phyloP scores from a whole-genome alignment of 2,797 vertebrate genomes.

The Pangasius larnaudii region DNA sequence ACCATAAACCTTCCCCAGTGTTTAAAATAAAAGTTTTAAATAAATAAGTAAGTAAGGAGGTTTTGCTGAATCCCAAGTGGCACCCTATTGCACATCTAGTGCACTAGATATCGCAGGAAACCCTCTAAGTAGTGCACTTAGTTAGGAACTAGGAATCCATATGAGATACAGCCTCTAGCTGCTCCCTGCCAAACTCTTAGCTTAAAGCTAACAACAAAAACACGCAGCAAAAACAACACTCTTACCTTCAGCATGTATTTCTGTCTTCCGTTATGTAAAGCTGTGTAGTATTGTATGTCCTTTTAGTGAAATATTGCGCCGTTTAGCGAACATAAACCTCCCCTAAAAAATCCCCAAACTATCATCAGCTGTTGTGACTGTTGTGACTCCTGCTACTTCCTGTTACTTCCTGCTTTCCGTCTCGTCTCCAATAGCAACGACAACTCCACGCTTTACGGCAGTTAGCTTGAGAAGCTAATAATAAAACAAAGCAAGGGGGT shows the following conservation, averaged over 20 bases:
- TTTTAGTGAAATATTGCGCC: background rate
- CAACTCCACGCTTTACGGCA: slow-evolving; percentile 72
- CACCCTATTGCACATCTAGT: background rate
- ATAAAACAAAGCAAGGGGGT: background rate
- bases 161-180: background rate
- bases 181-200: background rate
- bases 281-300: too few relatives aligned
- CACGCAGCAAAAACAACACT: background rate
- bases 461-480: background rate
- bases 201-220: background rate
- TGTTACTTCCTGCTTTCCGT: slow-evolving; percentile 72
- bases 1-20: too few relatives aligned
- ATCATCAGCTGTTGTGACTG: slow-evolving; percentile 9
- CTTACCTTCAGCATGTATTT: slow-evolving; percentile 4
- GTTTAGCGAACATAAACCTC: background rate
- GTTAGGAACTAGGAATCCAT: too few relatives aligned
- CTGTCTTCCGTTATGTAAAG: too few relatives aligned
- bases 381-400: slow-evolving; percentile 46
- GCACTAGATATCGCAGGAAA: background rate
- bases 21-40: background rate
- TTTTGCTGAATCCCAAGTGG: background rate
- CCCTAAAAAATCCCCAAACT: background rate
- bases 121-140: background rate
- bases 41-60: background rate
- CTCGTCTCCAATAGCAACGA: slow-evolving; percentile 70